Evolutionary conservation across 2,797 vertebrate genomes (phyloP).

Genomic region (Spheniscus humboldti): DNA sequence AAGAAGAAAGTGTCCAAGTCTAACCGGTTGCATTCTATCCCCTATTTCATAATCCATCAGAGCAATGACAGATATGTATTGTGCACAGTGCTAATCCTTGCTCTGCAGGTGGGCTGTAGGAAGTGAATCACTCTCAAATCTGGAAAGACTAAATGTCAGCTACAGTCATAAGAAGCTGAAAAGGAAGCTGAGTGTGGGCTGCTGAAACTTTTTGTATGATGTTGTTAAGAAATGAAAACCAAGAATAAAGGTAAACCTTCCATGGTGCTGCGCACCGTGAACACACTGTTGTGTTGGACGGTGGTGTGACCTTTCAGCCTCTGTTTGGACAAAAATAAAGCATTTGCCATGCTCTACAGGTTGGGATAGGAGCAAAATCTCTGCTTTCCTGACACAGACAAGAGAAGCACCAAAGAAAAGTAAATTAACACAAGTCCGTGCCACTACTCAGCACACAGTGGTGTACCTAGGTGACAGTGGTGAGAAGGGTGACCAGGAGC

Average conservation of each 20-base stretch:
- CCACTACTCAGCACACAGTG: neutral
- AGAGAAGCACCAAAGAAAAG: neutral
- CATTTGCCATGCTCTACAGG: neutral
- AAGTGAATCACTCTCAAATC: neutral
- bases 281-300: neutral
- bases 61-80: neutral
- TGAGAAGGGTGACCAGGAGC: neutral
- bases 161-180: neutral
- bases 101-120: neutral
- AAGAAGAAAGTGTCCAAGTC: neutral
- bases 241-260: neutral
- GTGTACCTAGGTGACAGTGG: no score
- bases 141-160: neutral
- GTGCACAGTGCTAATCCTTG: neutral
- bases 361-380: neutral
- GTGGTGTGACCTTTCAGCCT: accelerated
- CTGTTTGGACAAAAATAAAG: neutral
- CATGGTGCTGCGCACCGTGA: accelerated
- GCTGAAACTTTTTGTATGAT: neutral
- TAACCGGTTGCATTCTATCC: neutral
- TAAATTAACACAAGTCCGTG: neutral
- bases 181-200: neutral
- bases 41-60: neutral
- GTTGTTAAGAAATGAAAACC: neutral
- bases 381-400: neutral